Percentiles rank a stretch among this genome's conserved stretches.
phyloP scores from a whole-genome alignment of 2,888 invertebrate species.

The Lasioglossum malachurum region DNA sequence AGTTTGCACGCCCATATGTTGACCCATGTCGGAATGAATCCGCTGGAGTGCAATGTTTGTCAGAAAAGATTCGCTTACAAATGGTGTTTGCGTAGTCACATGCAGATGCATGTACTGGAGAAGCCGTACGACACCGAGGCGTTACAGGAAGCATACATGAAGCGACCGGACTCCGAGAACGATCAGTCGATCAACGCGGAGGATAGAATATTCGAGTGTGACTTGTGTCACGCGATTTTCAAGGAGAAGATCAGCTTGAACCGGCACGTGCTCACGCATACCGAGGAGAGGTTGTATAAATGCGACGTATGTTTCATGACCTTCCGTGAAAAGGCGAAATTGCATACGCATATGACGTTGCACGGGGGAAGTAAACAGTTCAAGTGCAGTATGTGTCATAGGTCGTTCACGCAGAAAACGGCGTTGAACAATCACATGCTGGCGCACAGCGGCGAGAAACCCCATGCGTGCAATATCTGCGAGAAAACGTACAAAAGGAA shows the following conservation, averaged over 20 bases:
- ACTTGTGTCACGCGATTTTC: conserved; percentile 75
- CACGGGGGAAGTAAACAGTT: conserved; percentile 78
- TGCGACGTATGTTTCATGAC: conserved; percentile 78
- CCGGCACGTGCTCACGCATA: conserved; percentile 77
- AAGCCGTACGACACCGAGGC: conserved; percentile 77
- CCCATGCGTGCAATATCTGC: conserved; percentile 81
- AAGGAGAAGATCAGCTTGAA: conserved; percentile 76
- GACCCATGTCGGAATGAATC: conserved; percentile 80
- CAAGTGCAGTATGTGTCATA: conserved; percentile 80
- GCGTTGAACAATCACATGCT: conserved; percentile 82
- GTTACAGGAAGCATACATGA: conserved; percentile 70
- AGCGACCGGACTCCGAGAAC: conserved; percentile 63
- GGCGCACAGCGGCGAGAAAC: conserved; percentile 81
- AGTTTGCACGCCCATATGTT: conserved; percentile 81
- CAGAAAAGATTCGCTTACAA: conserved; percentile 81
- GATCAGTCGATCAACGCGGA: conserved; percentile 58
- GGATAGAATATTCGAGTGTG: conserved; percentile 73
- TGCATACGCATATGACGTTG: conserved; percentile 73
- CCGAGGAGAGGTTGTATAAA: conserved; percentile 76
- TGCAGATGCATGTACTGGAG: conserved; percentile 80
- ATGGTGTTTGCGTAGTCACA: conserved; percentile 80
- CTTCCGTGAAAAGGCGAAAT: conserved; percentile 77
- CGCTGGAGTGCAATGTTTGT: conserved; percentile 80
- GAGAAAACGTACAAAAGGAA: conserved; percentile 82
- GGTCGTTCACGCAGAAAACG: conserved; percentile 79